Evolutionary conservation across 2,113 vertebrate genomes (phyloP).

Genomic region (Paralichthys olivaceus): DNA sequence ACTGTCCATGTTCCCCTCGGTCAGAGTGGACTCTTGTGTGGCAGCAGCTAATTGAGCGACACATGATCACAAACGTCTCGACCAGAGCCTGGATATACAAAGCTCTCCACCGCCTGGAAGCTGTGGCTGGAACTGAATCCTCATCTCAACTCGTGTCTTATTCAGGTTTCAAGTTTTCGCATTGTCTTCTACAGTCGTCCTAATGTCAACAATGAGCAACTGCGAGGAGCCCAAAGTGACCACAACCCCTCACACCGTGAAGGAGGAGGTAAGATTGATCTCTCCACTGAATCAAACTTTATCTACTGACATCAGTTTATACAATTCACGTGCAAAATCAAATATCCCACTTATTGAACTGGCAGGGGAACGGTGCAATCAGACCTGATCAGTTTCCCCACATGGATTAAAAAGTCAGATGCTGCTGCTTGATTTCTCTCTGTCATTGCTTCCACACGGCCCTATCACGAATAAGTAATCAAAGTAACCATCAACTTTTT

Average conservation of each 20-base stretch:
- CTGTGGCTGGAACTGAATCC: background rate
- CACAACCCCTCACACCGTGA: conserved; percentile 66
- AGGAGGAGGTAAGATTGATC: conserved; percentile 74
- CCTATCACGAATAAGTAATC: background rate
- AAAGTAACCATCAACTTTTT: background rate
- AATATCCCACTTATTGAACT: no score
- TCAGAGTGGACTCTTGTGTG: background rate
- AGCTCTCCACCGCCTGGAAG: no score
- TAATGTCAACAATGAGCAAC: conserved; percentile 71
- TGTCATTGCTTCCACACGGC: background rate
- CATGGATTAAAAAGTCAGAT: background rate
- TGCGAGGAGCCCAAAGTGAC: conserved; percentile 44
- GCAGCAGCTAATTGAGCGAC: conserved; percentile 48
- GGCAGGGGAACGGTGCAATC: no score
- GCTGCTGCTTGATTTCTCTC: background rate
- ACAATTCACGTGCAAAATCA: no score
- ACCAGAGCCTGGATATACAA: rapidly evolving
- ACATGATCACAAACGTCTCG: conserved; percentile 1
- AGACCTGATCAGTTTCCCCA: background rate
- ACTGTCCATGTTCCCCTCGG: background rate
- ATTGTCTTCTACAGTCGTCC: conserved; percentile 15
- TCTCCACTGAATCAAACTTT: background rate
- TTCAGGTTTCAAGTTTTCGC: background rate
- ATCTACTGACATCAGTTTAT: background rate
- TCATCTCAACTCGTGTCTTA: no score